These are phyloP conservation scores for Puntigrus tetrazona DNA, from an alignment of 2,113 vertebrate species.

Conservation along the genomic window DNA sequence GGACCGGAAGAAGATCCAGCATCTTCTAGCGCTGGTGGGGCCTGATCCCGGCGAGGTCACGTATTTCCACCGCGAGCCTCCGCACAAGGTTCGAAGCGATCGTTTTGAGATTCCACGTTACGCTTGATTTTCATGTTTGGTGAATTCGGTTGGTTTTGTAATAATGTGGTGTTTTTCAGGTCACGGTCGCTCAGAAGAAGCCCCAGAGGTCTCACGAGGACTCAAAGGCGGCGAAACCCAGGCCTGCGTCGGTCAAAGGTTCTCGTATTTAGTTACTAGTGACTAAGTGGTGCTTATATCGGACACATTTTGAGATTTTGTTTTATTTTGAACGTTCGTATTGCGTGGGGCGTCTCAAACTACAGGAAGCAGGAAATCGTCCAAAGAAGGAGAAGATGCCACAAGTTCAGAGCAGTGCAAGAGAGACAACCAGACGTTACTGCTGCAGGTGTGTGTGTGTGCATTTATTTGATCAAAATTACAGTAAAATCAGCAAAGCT, in stretches of 20 bases:
- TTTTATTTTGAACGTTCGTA: no score
- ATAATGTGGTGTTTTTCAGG: conserved; percentile 72
- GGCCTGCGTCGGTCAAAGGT: conserved; percentile 68
- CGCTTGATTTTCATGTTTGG: background rate
- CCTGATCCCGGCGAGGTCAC: conserved; percentile 85
- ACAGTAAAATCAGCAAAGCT: no score
- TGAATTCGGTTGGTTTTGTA: background rate
- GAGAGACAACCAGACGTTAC: conserved; percentile 79
- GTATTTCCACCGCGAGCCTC: conserved; percentile 91
- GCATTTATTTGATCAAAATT: background rate
- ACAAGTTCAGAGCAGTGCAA: conserved; percentile 71
- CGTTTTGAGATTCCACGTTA: background rate
- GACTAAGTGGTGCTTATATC: background rate
- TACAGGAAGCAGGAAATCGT: conserved; percentile 59
- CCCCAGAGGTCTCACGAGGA: conserved; percentile 63
- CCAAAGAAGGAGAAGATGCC: conserved; percentile 40
- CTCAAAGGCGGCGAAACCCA: conserved; percentile 65
- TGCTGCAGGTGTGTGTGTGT: conserved; percentile 81
- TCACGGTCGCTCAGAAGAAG: conserved; percentile 80
- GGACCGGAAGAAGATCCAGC: conserved; percentile 93
- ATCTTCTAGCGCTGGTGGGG: conserved; percentile 85
- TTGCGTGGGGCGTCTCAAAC: conserved; percentile 26
- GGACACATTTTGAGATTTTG: no score
- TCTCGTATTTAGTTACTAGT: background rate
- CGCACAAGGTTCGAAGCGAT: conserved; percentile 80